Evolutionary conservation across 2,888 invertebrate species (phyloP).

Genomic region (Drosophila setosimentum): DNA sequence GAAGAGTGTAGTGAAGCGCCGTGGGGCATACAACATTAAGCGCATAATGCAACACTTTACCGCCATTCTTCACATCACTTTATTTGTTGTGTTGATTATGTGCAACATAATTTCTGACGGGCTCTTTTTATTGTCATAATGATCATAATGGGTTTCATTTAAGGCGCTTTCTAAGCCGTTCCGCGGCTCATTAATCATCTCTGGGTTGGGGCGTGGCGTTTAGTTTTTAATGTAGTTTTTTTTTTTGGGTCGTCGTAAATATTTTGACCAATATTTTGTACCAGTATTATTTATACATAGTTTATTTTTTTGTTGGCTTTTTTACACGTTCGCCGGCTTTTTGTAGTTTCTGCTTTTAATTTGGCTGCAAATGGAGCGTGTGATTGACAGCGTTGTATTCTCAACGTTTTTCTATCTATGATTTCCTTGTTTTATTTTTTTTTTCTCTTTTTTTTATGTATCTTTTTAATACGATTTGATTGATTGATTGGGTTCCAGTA

Average conservation of each 20-base stretch:
- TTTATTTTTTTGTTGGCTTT: constrained; percentile 21
- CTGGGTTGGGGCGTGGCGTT: constrained; percentile 36
- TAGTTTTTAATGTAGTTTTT: constrained; percentile 11
- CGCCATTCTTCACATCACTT: constrained; percentile 8
- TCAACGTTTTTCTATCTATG: constrained; percentile 24
- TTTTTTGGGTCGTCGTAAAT: constrained; percentile 67
- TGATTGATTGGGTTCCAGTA: constrained; percentile 65
- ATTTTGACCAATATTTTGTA: constrained; percentile 79
- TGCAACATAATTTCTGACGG: constrained; percentile 52
- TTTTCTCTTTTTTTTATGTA: not conserved
- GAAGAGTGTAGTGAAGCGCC: constrained; percentile 22
- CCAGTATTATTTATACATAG: constrained; percentile 47
- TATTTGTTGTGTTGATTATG: constrained; percentile 59
- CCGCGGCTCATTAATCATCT: constrained; percentile 65
- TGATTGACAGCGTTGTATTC: constrained; percentile 68
- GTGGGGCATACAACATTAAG: constrained; percentile 36
- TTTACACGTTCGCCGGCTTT: constrained; percentile 64
- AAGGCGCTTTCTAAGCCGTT: constrained; percentile 64
- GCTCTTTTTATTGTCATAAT: constrained; percentile 49
- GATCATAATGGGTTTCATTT: constrained; percentile 42
- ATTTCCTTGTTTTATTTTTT: constrained; percentile 23
- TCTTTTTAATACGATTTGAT: constrained; percentile 69
- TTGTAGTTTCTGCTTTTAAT: constrained; percentile 70
- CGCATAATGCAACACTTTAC: constrained; percentile 52
- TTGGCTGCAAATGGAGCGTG: constrained; percentile 80